These are phyloP conservation scores for Tuberolachnus salignus DNA, from an alignment of 2,888 invertebrate genomes.

Conservation along the genomic window DNA sequence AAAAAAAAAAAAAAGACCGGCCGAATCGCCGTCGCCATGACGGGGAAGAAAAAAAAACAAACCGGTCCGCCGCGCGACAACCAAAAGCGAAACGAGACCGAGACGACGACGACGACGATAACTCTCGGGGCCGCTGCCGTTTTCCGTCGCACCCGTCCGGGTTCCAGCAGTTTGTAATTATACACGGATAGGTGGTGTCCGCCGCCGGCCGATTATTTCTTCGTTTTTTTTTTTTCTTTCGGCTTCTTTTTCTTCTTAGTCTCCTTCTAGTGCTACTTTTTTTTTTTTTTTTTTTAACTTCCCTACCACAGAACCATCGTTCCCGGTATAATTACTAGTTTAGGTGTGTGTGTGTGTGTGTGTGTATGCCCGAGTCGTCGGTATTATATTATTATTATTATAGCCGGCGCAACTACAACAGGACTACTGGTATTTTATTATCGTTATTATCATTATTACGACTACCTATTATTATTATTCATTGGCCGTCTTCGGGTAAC, in stretches of 20 bases:
- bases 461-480: conserved; percentile 20
- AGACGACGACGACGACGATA: not conserved
- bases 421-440: conserved; percentile 51
- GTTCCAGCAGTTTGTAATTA: conserved; percentile 14
- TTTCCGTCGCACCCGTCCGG: too few species aligned
- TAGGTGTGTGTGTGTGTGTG: conserved; percentile 5
- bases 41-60: not conserved
- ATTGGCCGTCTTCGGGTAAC: conserved; percentile 26
- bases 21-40: too few species aligned
- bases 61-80: conserved; percentile 30
- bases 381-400: not conserved
- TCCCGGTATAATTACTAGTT: conserved; percentile 45
- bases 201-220: conserved; percentile 6
- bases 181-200: conserved; percentile 1
- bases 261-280: too few species aligned
- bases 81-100: conserved; percentile 26
- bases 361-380: not conserved
- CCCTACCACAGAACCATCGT: not conserved
- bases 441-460: not conserved
- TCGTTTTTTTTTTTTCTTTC: conserved; percentile 7
- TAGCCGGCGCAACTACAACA: not conserved
- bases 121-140: not conserved
- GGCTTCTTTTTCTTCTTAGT: not conserved
- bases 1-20: not conserved
- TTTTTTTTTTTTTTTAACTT: not conserved